Base-by-base conservation (phyloP, 2,797 vertebrate genomes). In the Rhabdomys pumilio region DNA sequence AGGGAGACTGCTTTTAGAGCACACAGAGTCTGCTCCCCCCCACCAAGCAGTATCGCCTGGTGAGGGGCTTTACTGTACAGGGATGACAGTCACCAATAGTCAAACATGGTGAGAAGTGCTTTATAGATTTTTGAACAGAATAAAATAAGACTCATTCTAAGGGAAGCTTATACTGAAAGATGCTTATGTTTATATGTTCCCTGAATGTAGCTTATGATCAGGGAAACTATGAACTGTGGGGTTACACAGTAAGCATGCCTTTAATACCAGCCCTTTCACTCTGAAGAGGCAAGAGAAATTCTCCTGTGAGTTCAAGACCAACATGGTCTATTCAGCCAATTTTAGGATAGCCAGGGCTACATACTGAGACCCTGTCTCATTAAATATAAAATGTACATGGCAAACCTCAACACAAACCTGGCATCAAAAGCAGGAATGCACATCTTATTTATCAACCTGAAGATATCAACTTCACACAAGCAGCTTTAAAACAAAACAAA, bases 101-200 rank as follows among this genome's bases (percentile, higher is more conserved):
- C 34, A 53, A 67, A 3, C 17, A 34, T 0, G 29, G 41, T 31
- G 55, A 55, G 2, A 47, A 73, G 55, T 22, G 65, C 77, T 53
- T 44, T 29, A 63, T 0, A 80, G 93, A 90, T 20, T 73, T 79
- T 82, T 53, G 55, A 91, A 38, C 94, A 92, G 38, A 38, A 85
- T 29, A 22, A 76, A 82, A 81, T n/a, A 34, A 72, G n/a, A 55
- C 4, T 20, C 81, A 82, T 22, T 67, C 67, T 47, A 69, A 26
- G 41, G 76, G 93, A 81, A 76, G 44, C 1, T 29, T 2, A 29
- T 4, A 7, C 0, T 12, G 38, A 65, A 86, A 72, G 83, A 76
- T 1, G 14, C 47, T 53, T 2, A 3, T 9, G 6, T 4, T 14
- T 0, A 67, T 34, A 11, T 29, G 17, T n/a, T 84, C 38, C 10